Evolutionary conservation across 2,888 invertebrate genomes (phyloP).

Genomic region (Cephus pulcher): DNA sequence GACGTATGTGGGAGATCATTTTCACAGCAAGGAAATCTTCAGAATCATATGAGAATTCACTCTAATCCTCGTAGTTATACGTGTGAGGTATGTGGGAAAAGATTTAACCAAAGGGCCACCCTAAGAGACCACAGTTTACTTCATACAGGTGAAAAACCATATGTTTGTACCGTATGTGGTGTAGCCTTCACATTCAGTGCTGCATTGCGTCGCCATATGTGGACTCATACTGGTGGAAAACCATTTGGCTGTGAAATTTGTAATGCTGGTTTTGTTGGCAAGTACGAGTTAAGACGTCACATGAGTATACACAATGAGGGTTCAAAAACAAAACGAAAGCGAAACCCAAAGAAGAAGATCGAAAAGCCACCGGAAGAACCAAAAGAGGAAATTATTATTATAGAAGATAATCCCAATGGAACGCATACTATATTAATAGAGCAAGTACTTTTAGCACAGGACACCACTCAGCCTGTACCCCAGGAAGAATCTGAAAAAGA

Average conservation of each 20-base stretch:
- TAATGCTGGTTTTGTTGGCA: constrained; percentile 56
- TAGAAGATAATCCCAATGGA: constrained; percentile 28
- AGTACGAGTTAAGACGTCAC: constrained; percentile 59
- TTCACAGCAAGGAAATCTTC: constrained; percentile 60
- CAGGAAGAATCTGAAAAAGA: constrained; percentile 58
- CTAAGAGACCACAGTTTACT: constrained; percentile 57
- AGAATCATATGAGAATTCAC: constrained; percentile 59
- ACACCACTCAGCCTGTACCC: constrained; percentile 42
- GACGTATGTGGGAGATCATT: constrained; percentile 70
- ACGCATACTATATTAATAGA: constrained; percentile 50
- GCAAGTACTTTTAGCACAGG: constrained; percentile 50
- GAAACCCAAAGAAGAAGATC: constrained; percentile 24
- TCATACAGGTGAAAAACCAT: constrained; percentile 62
- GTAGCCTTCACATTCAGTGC: constrained; percentile 60
- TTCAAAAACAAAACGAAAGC: constrained; percentile 39
- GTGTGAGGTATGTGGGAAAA: constrained; percentile 60
- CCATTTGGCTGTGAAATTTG: constrained; percentile 59
- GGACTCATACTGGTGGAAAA: constrained; percentile 55
- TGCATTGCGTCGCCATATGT: constrained; percentile 59
- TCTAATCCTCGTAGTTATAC: constrained; percentile 59
- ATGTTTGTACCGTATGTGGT: constrained; percentile 59
- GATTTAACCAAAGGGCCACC: constrained; percentile 62
- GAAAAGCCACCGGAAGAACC: constrained; percentile 24
- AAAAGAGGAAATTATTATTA: constrained; percentile 26
- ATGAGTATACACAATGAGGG: constrained; percentile 56